phyloP scores from a whole-genome alignment of 2,797 vertebrate species.

The Phrynocephalus forsythii region DNA sequence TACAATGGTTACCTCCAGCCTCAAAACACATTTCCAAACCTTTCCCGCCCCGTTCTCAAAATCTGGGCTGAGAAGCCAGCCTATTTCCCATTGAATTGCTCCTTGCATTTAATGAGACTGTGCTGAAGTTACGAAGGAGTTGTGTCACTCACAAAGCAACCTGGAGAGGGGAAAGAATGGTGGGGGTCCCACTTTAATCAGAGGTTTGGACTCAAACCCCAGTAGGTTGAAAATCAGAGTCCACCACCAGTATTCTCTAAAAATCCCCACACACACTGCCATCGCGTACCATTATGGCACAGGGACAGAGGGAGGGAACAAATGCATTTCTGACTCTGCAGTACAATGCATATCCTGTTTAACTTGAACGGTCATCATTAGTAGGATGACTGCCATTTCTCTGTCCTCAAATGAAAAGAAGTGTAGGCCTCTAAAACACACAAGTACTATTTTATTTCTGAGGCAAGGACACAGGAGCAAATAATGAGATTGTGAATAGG shows the following conservation, averaged over 20 bases:
- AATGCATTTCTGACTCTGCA: not conserved
- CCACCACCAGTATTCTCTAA: not conserved
- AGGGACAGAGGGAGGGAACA: accelerated
- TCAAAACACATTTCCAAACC: not conserved
- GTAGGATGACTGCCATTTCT: not conserved
- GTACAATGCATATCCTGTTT: slow-evolving; percentile 29
- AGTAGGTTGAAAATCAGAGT: not conserved
- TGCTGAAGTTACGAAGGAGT: accelerated
- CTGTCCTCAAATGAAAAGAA: slow-evolving; percentile 7
- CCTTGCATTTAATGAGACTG: not conserved
- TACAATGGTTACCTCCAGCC: slow-evolving; percentile 5
- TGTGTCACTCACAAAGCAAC: accelerated
- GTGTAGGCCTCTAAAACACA: not conserved
- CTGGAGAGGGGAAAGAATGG: not conserved
- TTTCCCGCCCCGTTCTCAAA: not conserved
- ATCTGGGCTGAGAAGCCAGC: slow-evolving; percentile 53
- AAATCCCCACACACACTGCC: not conserved
- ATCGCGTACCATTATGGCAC: accelerated
- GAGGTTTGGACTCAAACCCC: not conserved
- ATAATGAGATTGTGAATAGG: not conserved
- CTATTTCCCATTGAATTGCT: slow-evolving; percentile 56
- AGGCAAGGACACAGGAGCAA: not conserved
- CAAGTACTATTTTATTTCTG: not conserved
- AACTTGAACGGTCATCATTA: slow-evolving; percentile 1
- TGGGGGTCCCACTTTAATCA: not conserved